These are phyloP conservation scores for Scarus forsteni DNA, from an alignment of 2,797 vertebrate species.

Conservation along the genomic window DNA sequence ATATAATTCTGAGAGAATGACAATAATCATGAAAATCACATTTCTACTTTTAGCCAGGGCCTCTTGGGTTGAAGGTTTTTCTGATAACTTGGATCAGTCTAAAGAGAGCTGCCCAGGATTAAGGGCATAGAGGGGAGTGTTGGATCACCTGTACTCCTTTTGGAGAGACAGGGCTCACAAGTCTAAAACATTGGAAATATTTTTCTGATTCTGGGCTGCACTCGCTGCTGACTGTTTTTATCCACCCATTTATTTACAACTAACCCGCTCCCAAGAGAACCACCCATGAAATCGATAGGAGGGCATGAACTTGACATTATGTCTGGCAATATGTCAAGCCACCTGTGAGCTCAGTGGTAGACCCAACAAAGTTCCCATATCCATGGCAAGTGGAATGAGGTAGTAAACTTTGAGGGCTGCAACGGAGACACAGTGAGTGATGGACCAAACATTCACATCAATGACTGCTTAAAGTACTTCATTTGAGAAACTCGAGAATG, in stretches of 20 bases:
- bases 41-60: background rate
- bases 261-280: background rate
- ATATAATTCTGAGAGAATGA: background rate
- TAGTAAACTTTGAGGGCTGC: constrained; percentile 1
- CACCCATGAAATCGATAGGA: constrained; percentile 16
- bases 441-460: constrained; percentile 12
- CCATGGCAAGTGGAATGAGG: constrained; percentile 8
- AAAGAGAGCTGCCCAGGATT: background rate
- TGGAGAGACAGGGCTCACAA: background rate
- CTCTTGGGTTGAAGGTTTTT: background rate
- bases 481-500: constrained; percentile 16
- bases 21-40: background rate
- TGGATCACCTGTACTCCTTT: background rate
- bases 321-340: constrained; percentile 2
- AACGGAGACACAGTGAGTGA: constrained; percentile 12
- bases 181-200: background rate
- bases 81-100: background rate
- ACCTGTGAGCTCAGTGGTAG: constrained; percentile 9
- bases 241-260: background rate
- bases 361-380: constrained; percentile 14
- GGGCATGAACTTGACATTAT: constrained; percentile 9
- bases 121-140: background rate
- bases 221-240: background rate
- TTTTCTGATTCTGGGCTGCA: background rate
- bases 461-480: background rate